Base-by-base conservation (phyloP, 2,888 invertebrate species). In the Ophioninae sp. region DNA sequence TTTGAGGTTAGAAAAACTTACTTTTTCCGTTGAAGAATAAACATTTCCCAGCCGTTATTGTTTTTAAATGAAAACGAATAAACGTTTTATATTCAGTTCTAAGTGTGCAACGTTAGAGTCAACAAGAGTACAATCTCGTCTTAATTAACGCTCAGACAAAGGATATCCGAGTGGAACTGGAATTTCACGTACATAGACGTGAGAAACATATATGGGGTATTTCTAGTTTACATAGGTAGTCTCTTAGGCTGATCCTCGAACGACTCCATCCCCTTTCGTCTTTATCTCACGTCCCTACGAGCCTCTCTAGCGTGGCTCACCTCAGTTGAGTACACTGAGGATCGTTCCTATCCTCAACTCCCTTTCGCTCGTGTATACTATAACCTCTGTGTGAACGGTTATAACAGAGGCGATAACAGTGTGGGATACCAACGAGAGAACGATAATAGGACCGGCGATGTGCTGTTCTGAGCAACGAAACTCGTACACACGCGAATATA, bases 391-490 rank as follows among this genome's bases (percentile, higher is more conserved):
- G 81, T 58, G 75, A 77, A 81, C 73, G 72, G 83, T 83, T 86
- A 82, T 85, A 84, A 84, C 82, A 72, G 69, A 79, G 37, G 72
- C 64, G 85, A 85, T 86, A 86, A 86, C 84, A 77, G 84, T 72
- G 82, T 81, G 81, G 74, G 71, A 75, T 83, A 83, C 79, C 79
- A 83, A 76, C 79, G 59, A 79, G 75, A 79, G 61, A 65, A 79
- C 82, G 76, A 72, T 79, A 75, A 79, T 83, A 83, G 79, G 79
- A 61, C 75, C 59, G 79, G 59, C 56, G 63, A 69, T 69, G 79
- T 56, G 65, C 75, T 56, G 75, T 65, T 79, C 67, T 75, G 76
- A 67, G 61, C 67, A 83, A 83, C 75, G 75, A 71, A 67, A 82
- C 67, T 30, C 65, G 59, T 44, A 56, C 22, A 65, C 9, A 69